Evolutionary conservation across 53 echinoderm and acorn worm genomes (phyloP).

Genomic region (Paracentrotus lividus): DNA sequence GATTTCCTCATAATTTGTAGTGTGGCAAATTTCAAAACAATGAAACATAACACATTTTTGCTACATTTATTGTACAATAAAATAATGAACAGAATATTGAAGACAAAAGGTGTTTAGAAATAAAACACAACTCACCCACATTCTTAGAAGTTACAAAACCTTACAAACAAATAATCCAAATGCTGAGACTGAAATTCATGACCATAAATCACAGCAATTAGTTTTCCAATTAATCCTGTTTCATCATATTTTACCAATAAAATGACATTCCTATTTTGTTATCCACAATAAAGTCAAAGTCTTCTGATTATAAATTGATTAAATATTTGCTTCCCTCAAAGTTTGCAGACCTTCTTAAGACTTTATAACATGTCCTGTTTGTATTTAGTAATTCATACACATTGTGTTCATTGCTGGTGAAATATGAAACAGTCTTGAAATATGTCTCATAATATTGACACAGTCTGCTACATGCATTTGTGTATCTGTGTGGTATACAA

Average conservation of each 20-base stretch:
- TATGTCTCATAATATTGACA: slow-evolving; percentile 3
- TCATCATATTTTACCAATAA: not conserved
- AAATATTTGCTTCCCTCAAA: not conserved
- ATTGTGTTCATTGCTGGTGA: not conserved
- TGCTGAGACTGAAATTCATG: not conserved
- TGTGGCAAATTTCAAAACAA: no score
- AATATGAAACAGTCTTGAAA: not conserved
- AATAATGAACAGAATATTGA: not conserved
- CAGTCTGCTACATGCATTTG: not conserved
- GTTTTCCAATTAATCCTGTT: not conserved
- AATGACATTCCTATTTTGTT: not conserved
- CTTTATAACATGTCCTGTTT: not conserved
- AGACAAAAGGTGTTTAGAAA: no score
- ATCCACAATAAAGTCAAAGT: slow-evolving; percentile 24
- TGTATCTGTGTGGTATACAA: not conserved
- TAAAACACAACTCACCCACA: slow-evolving; percentile 16
- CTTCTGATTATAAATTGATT: slow-evolving; percentile 15
- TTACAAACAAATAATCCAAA: not conserved
- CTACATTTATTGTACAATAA: no score
- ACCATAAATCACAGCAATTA: not conserved
- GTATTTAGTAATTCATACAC: not conserved
- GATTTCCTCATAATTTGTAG: no score
- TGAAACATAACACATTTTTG: no score
- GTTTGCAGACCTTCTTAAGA: slow-evolving; percentile 2
- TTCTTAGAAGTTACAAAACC: not conserved